Evolutionary conservation across 2,113 vertebrate genomes (phyloP), one percentile per base, ranked within the genome.

Genomic region (Danionella cerebrum): DNA sequence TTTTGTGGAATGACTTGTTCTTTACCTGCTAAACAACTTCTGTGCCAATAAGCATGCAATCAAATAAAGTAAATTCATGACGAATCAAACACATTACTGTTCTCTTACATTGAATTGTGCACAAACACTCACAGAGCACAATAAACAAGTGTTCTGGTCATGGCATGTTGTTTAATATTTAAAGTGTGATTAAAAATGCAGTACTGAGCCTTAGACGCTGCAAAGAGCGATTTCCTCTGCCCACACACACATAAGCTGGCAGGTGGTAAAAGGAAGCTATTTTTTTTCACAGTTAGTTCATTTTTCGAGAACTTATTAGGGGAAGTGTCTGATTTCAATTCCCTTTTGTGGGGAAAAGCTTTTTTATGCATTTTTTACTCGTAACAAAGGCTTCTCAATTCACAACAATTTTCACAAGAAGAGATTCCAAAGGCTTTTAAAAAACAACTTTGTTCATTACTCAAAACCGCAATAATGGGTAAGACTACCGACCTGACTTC

Each of bases 151-250:
- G 67, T 45, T 66, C 53, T 52, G 63, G 18, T 48, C 38, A 66
- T 44, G 27, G 29, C 31, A 12, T 39, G 3, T 27, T 65, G 44
- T 66, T 19, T 55, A 66, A 58, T 66, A 67, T 67, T 72, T 72
- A 72, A 66, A 72, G 65, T 24, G 21, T 22, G 19, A 42, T 67
- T 67, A 67, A 72, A 72, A 67, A 72, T 72, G 70, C 54, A 67
- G 42, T 39, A 53, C 36, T 51, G 27, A 5, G 45, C 21, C 39
- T 24, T 13, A 65, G 25, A 71, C n/a, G 48, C 36, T 54, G 55
- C 14, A 16, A 60, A 70, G 53, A 51, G 51, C 33, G 13, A 57
- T 42, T 42, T 67, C 21, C 39, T 10, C 39, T n/a, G 48, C 35
- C 19, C 33, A 31, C 27, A 29, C 42, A 33, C 45, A 50, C 36